Evolutionary conservation across 2,888 invertebrate species (phyloP), one percentile per base, ranked within the genome.

Genomic region (Thecocarcelia acutangulata): DNA sequence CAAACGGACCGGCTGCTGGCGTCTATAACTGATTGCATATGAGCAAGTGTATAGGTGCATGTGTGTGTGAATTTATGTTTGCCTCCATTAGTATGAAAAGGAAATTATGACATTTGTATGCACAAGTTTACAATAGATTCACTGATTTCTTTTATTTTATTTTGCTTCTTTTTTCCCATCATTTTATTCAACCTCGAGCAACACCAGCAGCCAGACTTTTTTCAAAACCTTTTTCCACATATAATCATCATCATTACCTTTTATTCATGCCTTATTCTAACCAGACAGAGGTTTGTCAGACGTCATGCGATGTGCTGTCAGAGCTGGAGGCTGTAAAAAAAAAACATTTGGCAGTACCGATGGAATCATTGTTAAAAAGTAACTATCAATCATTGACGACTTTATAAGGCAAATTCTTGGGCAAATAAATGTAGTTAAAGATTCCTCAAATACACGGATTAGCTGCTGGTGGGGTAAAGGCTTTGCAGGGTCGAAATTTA

Each of bases 41-140:
- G 28, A 4, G 28, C 28, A n/a, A 6, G 28, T n/a, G n/a, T n/a
- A n/a, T n/a, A n/a, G n/a, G n/a, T n/a, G n/a, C n/a, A 8, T 33
- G 33, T 5, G 8, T 33, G 33, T 33, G 54, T 44, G 54, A 44
- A 8, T 44, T 56, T 69, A 15, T 56, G 19, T 33, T 33, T 69
- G 37, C 66, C 54, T 54, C 42, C 66, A 73, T 73, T 64, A 63
- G 44, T 68, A 40, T 56, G 37, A 78, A 66, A 64, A 70, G 82
- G 66, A 82, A 82, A 82, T 82, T 82, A 82, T 82, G 78, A 75
- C 74, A 69, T 82, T 82, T 82, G 69, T 74, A 70, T 77, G 70
- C 48, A 64, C 77, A 77, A 69, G 64, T 70, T 78, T 78, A 82
- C 81, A 82, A 82, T 78, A 70, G 78, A 59, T 59, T 59, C 66